Evolutionary conservation across 2,113 vertebrate genomes (phyloP).

Genomic region (Gobiocypris rarus): DNA sequence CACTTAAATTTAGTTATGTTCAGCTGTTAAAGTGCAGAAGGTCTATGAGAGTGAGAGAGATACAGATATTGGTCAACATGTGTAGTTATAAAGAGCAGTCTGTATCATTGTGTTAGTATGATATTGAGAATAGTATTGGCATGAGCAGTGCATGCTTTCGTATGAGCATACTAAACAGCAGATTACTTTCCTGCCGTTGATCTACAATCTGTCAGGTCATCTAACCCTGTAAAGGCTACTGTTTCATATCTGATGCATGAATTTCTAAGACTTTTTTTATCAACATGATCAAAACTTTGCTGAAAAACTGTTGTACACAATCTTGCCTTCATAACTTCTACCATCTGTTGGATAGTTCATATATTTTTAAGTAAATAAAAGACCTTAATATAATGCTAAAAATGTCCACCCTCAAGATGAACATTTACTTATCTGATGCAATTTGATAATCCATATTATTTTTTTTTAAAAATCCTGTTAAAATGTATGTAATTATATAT

Average conservation of each 20-base stretch:
- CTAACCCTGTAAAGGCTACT: neutral
- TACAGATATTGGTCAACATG: neutral
- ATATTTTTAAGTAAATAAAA: no score
- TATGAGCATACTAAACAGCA: conserved; percentile 21
- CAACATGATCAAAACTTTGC: neutral
- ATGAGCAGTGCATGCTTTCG: neutral
- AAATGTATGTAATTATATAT: no score
- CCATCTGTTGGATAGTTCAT: no score
- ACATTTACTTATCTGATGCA: no score
- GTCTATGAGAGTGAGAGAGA: neutral
- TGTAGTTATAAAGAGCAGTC: neutral
- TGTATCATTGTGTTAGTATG: conserved; percentile 11
- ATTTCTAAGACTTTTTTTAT: neutral
- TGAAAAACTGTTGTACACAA: neutral
- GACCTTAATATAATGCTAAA: no score
- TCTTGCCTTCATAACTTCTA: neutral
- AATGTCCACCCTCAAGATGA: no score
- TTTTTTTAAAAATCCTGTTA: no score
- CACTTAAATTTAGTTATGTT: neutral
- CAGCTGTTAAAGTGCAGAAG: neutral
- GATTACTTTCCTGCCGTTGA: conserved; percentile 60
- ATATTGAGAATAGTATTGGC: neutral
- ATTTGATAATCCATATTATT: no score
- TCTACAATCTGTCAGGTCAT: conserved; percentile 67
- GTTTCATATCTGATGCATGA: neutral